A percentile compares a stretch with the other conserved stretches of the same genome.
These are phyloP conservation scores for Eurytoma adleriae DNA, from an alignment of 2,888 invertebrate species.

Conservation along the genomic window DNA sequence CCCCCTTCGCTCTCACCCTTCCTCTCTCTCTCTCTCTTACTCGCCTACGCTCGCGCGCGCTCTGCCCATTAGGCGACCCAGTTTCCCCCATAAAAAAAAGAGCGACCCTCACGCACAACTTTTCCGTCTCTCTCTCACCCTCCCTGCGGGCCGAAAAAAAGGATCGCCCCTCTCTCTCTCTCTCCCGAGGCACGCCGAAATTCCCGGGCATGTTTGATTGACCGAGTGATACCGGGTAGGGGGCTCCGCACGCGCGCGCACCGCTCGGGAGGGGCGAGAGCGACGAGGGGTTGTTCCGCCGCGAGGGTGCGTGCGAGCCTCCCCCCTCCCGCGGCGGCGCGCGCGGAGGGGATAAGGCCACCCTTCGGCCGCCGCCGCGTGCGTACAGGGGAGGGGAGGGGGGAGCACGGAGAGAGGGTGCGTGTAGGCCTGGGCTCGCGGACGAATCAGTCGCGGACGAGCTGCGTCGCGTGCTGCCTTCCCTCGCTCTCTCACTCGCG, in stretches of 20 bases:
- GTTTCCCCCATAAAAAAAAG: slow-evolving; percentile 58
- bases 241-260: not conserved
- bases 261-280: slow-evolving; percentile 62
- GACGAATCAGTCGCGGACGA: slow-evolving; percentile 74
- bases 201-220: slow-evolving; percentile 70
- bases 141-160: not conserved
- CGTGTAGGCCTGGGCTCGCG: slow-evolving; percentile 72
- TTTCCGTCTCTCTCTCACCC: slow-evolving; percentile 15
- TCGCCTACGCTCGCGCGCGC: not conserved
- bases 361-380: not conserved
- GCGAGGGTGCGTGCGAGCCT: too few relatives aligned
- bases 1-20: too few relatives aligned
- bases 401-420: slow-evolving; percentile 68
- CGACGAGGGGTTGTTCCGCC: slow-evolving; percentile 60
- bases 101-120: slow-evolving; percentile 24
- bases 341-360: slow-evolving; percentile 59
- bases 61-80: slow-evolving; percentile 61
- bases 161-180: not conserved
- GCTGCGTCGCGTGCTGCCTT: slow-evolving; percentile 72
- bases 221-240: slow-evolving; percentile 67
- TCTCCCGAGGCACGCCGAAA: slow-evolving; percentile 33
- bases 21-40: too few relatives aligned
- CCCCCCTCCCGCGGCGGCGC: too few relatives aligned
- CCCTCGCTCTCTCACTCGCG: slow-evolving; percentile 69
- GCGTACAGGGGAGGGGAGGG: not conserved